Percentiles rank a stretch among this genome's conserved stretches.
Evolutionary conservation across 1,140 invertebrate species (phyloP).

Genomic region (Halictus rubicundus): DNA sequence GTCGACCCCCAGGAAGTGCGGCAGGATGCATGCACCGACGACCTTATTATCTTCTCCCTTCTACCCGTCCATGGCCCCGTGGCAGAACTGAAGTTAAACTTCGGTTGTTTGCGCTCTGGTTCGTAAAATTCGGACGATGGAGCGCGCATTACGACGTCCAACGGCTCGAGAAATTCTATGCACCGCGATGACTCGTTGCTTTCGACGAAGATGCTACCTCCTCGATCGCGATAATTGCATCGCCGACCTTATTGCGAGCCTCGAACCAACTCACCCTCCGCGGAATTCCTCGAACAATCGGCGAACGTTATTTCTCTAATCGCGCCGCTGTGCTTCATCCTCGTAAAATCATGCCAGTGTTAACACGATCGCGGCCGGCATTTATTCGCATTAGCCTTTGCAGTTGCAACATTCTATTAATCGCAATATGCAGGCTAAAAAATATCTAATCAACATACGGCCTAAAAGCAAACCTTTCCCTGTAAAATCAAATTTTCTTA

Average conservation of each 20-base stretch:
- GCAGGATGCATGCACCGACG: constrained; percentile 42
- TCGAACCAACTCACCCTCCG: not conserved
- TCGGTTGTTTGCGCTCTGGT: constrained; percentile 21
- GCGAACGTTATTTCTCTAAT: too few species aligned
- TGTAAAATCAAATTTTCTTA: too few species aligned
- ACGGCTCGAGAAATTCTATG: not conserved
- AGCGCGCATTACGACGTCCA: not conserved
- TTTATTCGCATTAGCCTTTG: too few species aligned
- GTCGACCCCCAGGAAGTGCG: constrained; percentile 37
- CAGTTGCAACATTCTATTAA: too few species aligned
- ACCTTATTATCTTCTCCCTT: constrained; percentile 42
- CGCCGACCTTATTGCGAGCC: not conserved
- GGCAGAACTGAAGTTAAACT: constrained; percentile 18
- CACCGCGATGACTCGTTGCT: not conserved
- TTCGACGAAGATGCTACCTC: not conserved
- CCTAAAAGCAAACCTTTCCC: too few species aligned
- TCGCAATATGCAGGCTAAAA: too few species aligned
- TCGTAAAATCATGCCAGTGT: too few species aligned
- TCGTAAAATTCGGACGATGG: constrained; percentile 27
- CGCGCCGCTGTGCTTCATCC: too few species aligned
- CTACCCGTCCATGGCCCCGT: too few species aligned
- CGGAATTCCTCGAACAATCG: too few species aligned
- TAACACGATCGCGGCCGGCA: too few species aligned
- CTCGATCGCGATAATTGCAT: constrained; percentile 7
- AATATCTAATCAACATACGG: too few species aligned